Evolutionary conservation across 2,888 invertebrate genomes (phyloP).

Genomic region (Macrophya annulata): DNA sequence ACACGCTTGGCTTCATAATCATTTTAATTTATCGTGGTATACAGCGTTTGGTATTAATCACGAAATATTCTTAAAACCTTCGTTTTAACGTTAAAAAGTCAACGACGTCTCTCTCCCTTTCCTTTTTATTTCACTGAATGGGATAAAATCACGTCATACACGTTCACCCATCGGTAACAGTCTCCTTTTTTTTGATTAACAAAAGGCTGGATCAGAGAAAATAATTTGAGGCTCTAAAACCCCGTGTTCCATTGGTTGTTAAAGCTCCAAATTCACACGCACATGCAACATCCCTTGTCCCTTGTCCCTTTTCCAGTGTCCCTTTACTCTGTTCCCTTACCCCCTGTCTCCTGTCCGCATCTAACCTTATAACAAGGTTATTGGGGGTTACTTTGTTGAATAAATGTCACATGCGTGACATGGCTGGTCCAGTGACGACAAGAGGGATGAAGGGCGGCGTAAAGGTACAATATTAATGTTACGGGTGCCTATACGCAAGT

Average conservation of each 20-base stretch:
- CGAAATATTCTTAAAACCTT: background rate
- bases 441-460: slow-evolving; percentile 24
- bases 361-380: slow-evolving; percentile 73
- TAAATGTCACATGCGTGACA: slow-evolving; percentile 70
- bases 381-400: slow-evolving; percentile 73
- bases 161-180: slow-evolving; percentile 17
- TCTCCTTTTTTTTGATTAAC: background rate
- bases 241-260: slow-evolving; percentile 44
- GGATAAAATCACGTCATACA: slow-evolving; percentile 8
- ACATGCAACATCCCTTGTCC: slow-evolving; percentile 28
- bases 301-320: slow-evolving; percentile 13
- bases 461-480: slow-evolving; percentile 22
- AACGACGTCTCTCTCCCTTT: background rate
- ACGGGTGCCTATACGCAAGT: slow-evolving; percentile 55
- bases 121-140: background rate
- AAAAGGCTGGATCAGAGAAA: slow-evolving; percentile 25
- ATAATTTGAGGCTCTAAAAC: slow-evolving; percentile 11
- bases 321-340: background rate
- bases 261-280: slow-evolving; percentile 40
- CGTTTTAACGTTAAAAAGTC: slow-evolving; percentile 11
- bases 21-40: background rate
- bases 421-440: slow-evolving; percentile 45
- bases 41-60: background rate
- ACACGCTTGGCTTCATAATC: background rate
- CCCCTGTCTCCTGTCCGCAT: slow-evolving; percentile 35